Evolutionary conservation across 23 tunicate genomes (phyloP), one percentile per base, ranked within the genome.

Genomic region (Trididemnum clinides): DNA sequence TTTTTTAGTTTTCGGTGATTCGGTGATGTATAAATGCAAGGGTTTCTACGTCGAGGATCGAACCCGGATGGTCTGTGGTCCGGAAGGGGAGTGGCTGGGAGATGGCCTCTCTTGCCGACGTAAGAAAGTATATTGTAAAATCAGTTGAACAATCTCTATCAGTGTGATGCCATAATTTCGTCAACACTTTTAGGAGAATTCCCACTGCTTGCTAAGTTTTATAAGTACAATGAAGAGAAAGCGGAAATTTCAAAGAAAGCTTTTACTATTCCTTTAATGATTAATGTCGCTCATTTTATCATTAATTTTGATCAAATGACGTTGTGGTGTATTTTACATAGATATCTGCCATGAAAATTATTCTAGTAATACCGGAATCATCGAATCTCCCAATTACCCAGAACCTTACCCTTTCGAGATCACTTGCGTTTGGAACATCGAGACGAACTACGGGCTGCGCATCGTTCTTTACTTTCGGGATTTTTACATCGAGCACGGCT

Each of bases 381-480:
- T 90, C 1, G 1, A 28, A 2, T 84, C 95, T 6, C 90, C 87
- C 6, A 86, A 86, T 22, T 91, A 91, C 34, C 96, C 96, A 0
- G 33, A 82, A 1, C 90, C 90, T 38, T 91, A 91, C 77, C 87
- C 86, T 1, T 23, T 23, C 22, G 12, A 39, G 18, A 5, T 34
- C 15, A 58, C 58, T 12, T 91, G 90, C 72, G 28, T 50, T 33
- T 91, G 96, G 96, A 32, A 0, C 0, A 91, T 91, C 30, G 20
- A 27, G 0, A 87, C 58, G 20, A n/a, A 25, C 10, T 33, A 74
- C 39, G 87, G 87, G 15, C 34, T 74, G 72, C 72, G 84, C 12
- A 39, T 91, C 50, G 96, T 70, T 21, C 71, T 91, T 27, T 91
- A 81, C 80, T 39, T 91, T 74, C 90, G 87, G 4, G 96, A 91